These are phyloP conservation scores for Nephrotoma guestfalica DNA, from an alignment of 2,888 invertebrate genomes.

Conservation along the genomic window DNA sequence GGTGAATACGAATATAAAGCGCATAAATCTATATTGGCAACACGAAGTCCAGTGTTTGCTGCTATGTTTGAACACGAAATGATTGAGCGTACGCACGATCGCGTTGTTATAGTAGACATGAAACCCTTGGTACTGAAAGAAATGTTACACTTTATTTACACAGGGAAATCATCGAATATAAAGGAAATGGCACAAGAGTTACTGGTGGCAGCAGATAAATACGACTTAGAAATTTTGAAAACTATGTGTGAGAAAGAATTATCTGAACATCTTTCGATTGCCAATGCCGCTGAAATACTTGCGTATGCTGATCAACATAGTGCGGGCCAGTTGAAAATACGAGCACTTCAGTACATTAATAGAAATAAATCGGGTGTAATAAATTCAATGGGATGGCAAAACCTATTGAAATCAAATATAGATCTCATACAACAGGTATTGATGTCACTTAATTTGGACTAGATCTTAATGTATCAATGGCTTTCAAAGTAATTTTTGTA, in stretches of 20 bases:
- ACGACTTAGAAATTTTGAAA: conserved; percentile 95
- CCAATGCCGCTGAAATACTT: conserved; percentile 93
- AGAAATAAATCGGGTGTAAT: conserved; percentile 98
- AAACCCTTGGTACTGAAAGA: conserved; percentile 95
- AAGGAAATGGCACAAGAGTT: conserved; percentile 98
- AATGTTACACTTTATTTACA: conserved; percentile 97
- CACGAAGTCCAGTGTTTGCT: conserved; percentile 95
- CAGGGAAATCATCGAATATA: conserved; percentile 88
- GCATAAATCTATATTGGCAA: conserved; percentile 95
- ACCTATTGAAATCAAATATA: conserved; percentile 94
- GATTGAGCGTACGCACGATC: conserved; percentile 93
- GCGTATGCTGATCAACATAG: conserved; percentile 95
- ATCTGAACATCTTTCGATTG: conserved; percentile 85
- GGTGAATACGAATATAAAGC: conserved; percentile 84
- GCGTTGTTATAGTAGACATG: conserved; percentile 93
- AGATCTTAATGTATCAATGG: too few relatives aligned
- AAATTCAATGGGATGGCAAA: conserved; percentile 96
- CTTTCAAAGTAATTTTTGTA: too few relatives aligned
- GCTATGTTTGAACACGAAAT: conserved; percentile 99
- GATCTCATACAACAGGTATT: conserved; percentile 54
- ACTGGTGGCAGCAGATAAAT: conserved; percentile 97
- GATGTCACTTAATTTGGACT: too few relatives aligned
- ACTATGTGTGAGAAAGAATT: conserved; percentile 97
- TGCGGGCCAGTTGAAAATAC: conserved; percentile 95
- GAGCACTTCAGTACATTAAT: conserved; percentile 98